Conservation (phyloP, 2,888 invertebrate genomes). For the Oscheius sp. region DNA sequence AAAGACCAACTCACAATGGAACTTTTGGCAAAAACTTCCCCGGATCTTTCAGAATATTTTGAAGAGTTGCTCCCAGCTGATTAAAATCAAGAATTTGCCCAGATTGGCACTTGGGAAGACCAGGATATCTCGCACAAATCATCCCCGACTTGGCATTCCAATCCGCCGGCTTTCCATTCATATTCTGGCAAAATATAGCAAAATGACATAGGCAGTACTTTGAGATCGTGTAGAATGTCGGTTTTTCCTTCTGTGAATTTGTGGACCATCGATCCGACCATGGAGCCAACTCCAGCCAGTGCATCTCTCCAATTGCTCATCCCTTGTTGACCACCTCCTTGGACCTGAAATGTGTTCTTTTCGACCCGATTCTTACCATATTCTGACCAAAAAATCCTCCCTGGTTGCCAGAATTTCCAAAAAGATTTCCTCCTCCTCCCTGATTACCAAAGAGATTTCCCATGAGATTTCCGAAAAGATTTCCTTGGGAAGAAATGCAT, state of each 20-base stretch:
- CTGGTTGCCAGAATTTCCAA: background rate
- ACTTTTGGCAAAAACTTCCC: constrained; percentile 15
- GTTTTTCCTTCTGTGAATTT: background rate
- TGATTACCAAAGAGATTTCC: background rate
- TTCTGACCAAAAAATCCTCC: background rate
- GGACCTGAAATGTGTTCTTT: background rate
- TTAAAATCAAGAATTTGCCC: background rate
- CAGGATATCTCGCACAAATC: background rate
- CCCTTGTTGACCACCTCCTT: too few relatives aligned
- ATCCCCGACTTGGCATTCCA: background rate
- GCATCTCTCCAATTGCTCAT: too few relatives aligned
- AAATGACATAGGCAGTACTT: background rate
- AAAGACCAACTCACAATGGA: background rate
- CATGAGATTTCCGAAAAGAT: background rate
- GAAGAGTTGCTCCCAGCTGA: background rate
- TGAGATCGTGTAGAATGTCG: background rate
- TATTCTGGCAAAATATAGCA: background rate
- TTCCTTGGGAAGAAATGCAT: background rate
- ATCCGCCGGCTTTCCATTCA: background rate
- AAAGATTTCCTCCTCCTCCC: background rate
- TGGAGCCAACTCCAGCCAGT: background rate
- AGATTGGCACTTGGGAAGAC: background rate
- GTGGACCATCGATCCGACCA: background rate
- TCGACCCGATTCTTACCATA: background rate
- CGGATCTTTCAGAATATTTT: background rate